Conservation (phyloP, 2,888 invertebrate species). For the Pandemis heparana region DNA sequence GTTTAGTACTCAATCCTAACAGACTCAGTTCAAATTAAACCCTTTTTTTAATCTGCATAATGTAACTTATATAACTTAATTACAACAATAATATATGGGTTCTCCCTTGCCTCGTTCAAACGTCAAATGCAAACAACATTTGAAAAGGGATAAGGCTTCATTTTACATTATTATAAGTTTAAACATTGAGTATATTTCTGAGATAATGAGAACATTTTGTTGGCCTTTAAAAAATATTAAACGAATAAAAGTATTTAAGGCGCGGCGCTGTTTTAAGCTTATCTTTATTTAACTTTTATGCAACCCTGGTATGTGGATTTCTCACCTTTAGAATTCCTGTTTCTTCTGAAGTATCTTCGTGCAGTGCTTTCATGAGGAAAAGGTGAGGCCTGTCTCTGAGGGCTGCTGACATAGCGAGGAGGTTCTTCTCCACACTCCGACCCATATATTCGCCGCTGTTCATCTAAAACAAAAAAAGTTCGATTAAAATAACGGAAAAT, state of each 20-base stretch:
- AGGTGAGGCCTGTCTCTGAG: slow-evolving; percentile 89
- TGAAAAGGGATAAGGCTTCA: neutral
- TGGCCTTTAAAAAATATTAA: too few species aligned
- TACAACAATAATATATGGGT: neutral
- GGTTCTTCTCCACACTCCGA: slow-evolving; percentile 89
- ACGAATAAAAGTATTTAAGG: too few species aligned
- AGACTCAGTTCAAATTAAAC: neutral
- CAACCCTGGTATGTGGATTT: neutral
- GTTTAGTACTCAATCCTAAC: neutral
- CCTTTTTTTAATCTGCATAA: too few species aligned
- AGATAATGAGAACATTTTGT: too few species aligned
- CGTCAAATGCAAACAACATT: slow-evolving; percentile 19
- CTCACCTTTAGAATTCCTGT: slow-evolving; percentile 78
- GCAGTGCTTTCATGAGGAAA: slow-evolving; percentile 90
- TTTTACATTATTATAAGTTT: too few species aligned
- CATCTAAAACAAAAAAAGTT: slow-evolving; percentile 71
- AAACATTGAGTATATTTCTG: too few species aligned
- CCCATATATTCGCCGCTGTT: slow-evolving; percentile 89
- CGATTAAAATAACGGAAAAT: neutral
- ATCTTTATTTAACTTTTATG: too few species aligned
- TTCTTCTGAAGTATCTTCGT: slow-evolving; percentile 80
- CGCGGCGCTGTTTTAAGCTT: too few species aligned
- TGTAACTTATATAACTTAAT: neutral
- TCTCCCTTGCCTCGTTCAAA: neutral
- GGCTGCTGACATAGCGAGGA: slow-evolving; percentile 82